phyloP scores from a whole-genome alignment of 2,113 vertebrate genomes.

The Leptodactylus fuscus region DNA sequence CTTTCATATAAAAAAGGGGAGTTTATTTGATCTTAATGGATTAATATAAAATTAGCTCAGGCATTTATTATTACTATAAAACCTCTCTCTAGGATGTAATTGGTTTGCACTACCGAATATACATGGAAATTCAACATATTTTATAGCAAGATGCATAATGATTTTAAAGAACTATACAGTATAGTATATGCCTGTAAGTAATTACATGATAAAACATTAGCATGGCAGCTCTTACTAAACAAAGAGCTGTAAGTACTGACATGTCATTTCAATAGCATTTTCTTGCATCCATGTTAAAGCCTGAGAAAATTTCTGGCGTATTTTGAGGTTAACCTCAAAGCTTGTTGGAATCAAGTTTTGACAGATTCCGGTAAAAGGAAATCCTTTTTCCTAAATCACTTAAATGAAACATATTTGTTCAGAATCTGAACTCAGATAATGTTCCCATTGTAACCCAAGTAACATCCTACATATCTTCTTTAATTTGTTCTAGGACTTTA shows the following conservation, averaged over 20 bases:
- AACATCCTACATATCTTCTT: constrained; percentile 38
- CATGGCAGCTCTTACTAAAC: constrained; percentile 39
- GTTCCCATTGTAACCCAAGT: constrained; percentile 35
- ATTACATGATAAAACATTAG: constrained; percentile 36
- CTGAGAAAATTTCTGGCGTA: constrained; percentile 43
- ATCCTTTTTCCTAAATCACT: constrained; percentile 55
- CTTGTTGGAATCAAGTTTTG: constrained; percentile 50
- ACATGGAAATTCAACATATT: too few relatives aligned
- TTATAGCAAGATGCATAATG: too few relatives aligned
- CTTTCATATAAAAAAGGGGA: too few relatives aligned
- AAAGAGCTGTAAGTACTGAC: constrained; percentile 46
- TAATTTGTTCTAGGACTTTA: constrained; percentile 44
- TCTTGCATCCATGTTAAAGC: constrained; percentile 30
- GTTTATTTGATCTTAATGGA: too few relatives aligned
- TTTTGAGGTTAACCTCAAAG: constrained; percentile 60
- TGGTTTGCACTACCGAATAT: not conserved
- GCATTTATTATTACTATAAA: too few relatives aligned
- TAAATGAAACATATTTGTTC: constrained; percentile 51
- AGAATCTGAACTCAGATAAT: constrained; percentile 41
- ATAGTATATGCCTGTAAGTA: constrained; percentile 44
- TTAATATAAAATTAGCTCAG: too few relatives aligned
- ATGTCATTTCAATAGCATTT: constrained; percentile 41
- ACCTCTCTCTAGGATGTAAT: too few relatives aligned
- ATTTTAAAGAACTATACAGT: constrained; percentile 20
- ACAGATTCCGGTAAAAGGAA: constrained; percentile 60